phyloP scores from a whole-genome alignment of 2,888 invertebrate species.

The Tuta absoluta region DNA sequence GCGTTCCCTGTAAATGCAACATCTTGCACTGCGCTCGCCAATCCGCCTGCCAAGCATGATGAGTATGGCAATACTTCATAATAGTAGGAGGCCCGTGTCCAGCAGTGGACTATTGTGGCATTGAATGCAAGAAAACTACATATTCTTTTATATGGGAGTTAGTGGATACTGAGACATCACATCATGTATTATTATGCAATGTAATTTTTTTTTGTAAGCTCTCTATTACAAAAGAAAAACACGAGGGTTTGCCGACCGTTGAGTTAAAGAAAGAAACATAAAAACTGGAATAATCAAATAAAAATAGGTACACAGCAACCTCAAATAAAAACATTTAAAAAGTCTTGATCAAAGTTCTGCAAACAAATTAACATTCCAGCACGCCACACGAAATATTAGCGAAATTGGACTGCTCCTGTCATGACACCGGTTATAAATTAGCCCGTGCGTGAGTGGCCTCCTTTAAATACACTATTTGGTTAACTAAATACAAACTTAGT shows the following conservation, averaged over 20 bases:
- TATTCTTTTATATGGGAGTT: no score
- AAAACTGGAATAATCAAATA: background rate
- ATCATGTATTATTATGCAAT: no score
- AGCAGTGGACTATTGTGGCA: no score
- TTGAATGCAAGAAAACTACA: no score
- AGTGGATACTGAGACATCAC: no score
- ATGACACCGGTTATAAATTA: conserved; percentile 2
- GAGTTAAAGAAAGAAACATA: background rate
- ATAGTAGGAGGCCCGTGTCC: no score
- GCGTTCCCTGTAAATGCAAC: no score
- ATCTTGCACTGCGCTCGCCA: no score
- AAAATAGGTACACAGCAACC: background rate
- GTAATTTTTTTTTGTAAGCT: no score
- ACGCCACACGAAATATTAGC: background rate
- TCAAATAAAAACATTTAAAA: background rate
- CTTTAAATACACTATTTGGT: conserved; percentile 16
- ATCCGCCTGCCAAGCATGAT: no score
- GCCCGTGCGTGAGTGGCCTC: conserved; percentile 3
- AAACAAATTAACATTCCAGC: conserved; percentile 15
- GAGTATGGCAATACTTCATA: no score
- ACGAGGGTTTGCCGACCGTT: background rate
- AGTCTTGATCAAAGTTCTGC: background rate
- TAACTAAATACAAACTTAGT: conserved; percentile 14
- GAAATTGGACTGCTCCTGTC: conserved; percentile 15
- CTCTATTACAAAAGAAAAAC: no score